A percentile compares a stretch with the other conserved stretches of the same genome.
phyloP scores from a whole-genome alignment of 2,113 vertebrate genomes.

The Gyps fulvus region DNA sequence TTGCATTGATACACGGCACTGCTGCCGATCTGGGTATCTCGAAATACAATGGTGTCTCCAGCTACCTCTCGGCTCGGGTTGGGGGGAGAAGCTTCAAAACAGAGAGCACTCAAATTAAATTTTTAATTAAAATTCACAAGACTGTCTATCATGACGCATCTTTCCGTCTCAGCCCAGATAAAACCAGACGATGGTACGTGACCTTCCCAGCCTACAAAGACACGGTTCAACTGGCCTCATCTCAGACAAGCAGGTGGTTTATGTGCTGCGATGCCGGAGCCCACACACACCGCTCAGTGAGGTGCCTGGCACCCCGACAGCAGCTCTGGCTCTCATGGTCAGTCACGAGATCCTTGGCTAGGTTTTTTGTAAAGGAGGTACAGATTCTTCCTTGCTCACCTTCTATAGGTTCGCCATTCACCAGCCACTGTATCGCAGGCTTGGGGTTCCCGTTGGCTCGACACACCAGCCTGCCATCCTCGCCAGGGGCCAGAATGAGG shows the following conservation, averaged over 20 bases:
- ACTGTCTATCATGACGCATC: accelerated
- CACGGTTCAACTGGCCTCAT: accelerated
- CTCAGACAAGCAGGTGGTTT: not conserved
- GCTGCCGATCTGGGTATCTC: constrained; percentile 89
- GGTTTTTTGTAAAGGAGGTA: not conserved
- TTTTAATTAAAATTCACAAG: not conserved
- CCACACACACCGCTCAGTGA: accelerated
- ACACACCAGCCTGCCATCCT: constrained; percentile 89
- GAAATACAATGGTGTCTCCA: constrained; percentile 92
- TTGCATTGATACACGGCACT: constrained; percentile 97
- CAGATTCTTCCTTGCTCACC: constrained; percentile 63
- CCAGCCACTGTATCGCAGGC: constrained; percentile 89
- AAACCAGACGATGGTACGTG: accelerated
- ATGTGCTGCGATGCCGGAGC: not conserved
- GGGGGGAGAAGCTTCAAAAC: constrained; percentile 68
- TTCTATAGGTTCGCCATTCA: constrained; percentile 87
- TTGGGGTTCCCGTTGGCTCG: constrained; percentile 95
- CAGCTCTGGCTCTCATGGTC: not conserved
- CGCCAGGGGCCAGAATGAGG: constrained; percentile 88
- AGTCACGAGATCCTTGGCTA: not conserved
- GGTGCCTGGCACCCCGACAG: not conserved
- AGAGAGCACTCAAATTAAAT: accelerated
- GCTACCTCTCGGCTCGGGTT: constrained; percentile 82
- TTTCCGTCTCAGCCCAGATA: not conserved
- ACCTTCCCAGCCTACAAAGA: not conserved